Conservation (phyloP, 92 coral and sea anemone species). For the Blastomussa wellsi region DNA sequence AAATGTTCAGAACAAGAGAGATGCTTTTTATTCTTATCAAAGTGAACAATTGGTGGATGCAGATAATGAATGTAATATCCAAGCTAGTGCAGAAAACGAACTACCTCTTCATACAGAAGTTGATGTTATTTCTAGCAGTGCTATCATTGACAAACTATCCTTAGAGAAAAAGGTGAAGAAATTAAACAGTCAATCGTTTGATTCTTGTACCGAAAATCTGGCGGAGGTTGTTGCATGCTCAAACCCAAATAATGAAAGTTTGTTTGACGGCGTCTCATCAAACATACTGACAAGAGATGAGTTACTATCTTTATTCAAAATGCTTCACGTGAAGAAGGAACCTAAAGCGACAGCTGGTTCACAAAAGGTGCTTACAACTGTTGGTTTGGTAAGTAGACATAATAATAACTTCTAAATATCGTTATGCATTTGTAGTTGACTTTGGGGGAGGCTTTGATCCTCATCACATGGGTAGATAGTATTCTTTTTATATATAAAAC, state of each 20-base stretch:
- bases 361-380: slow-evolving; percentile 42
- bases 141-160: background rate
- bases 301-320: slow-evolving; percentile 68
- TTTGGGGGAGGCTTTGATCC: too few species aligned
- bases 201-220: background rate
- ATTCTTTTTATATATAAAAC: too few species aligned
- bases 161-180: background rate
- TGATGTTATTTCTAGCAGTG: background rate
- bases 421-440: background rate
- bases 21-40: background rate
- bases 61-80: background rate
- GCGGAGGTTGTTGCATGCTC: slow-evolving; percentile 7
- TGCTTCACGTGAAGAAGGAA: slow-evolving; percentile 43
- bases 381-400: slow-evolving; percentile 69
- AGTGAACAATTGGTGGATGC: background rate
- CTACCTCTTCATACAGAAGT: background rate
- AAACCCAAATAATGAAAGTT: background rate
- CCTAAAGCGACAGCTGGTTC: slow-evolving; percentile 16
- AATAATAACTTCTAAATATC: background rate
- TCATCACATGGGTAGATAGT: too few species aligned
- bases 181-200: background rate
- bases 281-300: slow-evolving; percentile 76
- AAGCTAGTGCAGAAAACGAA: background rate
- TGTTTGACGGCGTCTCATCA: slow-evolving; percentile 31
- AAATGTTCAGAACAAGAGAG: background rate